Conservation (phyloP, 2,797 vertebrate species). For the Ceyx erithaca region DNA sequence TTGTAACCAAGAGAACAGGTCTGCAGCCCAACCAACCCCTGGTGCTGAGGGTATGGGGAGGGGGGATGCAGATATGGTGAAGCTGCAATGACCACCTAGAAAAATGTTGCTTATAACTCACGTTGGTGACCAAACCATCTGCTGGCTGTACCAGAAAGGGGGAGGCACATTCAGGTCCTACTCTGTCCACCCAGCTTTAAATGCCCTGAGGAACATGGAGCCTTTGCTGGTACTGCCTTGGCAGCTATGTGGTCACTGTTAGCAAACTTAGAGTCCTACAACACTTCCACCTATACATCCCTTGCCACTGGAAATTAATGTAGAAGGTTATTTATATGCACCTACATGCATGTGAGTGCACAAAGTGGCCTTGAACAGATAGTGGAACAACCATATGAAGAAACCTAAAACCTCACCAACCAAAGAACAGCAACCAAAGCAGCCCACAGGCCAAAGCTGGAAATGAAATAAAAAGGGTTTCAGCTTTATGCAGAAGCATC, state of each 20-base stretch:
- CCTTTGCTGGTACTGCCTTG: background rate
- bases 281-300: background rate
- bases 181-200: background rate
- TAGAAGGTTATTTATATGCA: background rate
- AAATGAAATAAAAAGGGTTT: background rate
- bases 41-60: background rate
- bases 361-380: background rate
- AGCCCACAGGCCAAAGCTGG: background rate
- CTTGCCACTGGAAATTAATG: background rate
- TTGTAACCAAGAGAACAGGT: background rate
- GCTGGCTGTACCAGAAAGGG: background rate
- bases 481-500: background rate
- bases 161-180: background rate
- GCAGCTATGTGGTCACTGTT: background rate
- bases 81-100: background rate
- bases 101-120: background rate
- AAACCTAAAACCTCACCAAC: slow-evolving; percentile 12
- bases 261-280: background rate
- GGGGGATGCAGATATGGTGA: no score
- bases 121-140: background rate
- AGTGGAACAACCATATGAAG: background rate
- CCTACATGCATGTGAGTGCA: background rate
- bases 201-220: background rate
- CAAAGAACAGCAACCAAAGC: background rate
- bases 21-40: background rate